Percentiles rank a stretch among this genome's conserved stretches.
phyloP scores from a whole-genome alignment of 2,797 vertebrate species.

The Philypnodon macrostomus region DNA sequence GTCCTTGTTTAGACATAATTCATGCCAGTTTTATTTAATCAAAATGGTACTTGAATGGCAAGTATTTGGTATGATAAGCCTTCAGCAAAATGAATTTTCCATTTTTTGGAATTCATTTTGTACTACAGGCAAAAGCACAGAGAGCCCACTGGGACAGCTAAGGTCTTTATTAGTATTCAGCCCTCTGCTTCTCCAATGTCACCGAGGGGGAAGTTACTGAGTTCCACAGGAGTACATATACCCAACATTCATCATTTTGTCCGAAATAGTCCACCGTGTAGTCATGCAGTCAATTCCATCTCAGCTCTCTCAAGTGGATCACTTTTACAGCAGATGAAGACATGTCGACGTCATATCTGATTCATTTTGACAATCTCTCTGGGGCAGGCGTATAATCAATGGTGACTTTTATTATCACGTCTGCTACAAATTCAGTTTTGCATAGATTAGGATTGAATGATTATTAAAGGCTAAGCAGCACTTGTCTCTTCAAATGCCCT shows the following conservation, averaged over 20 bases:
- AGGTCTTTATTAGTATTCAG: slow-evolving; percentile 54
- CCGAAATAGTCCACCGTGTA: not conserved
- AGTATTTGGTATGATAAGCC: not conserved
- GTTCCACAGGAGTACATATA: slow-evolving; percentile 17
- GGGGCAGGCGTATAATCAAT: not conserved
- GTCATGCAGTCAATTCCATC: too few species aligned
- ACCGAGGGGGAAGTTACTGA: slow-evolving; percentile 29
- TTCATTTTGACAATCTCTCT: not conserved
- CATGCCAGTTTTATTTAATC: too few species aligned
- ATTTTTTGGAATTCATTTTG: slow-evolving; percentile 24
- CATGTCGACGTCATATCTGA: not conserved
- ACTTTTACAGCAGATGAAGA: not conserved
- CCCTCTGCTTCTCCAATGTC: slow-evolving; percentile 37
- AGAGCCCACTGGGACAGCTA: slow-evolving; percentile 34
- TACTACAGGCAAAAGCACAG: slow-evolving; percentile 14
- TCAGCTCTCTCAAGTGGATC: not conserved
- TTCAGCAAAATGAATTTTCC: slow-evolving; percentile 17
- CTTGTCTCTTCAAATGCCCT: not conserved
- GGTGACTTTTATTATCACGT: slow-evolving; percentile 1
- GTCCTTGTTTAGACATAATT: too few species aligned
- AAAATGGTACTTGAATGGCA: too few species aligned
- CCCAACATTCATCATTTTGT: slow-evolving; percentile 22
- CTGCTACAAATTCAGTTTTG: not conserved
- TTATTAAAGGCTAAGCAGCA: not conserved
- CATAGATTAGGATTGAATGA: not conserved